Conservation (phyloP, 1,140 invertebrate genomes). For the Paralvinella palmiformis region DNA sequence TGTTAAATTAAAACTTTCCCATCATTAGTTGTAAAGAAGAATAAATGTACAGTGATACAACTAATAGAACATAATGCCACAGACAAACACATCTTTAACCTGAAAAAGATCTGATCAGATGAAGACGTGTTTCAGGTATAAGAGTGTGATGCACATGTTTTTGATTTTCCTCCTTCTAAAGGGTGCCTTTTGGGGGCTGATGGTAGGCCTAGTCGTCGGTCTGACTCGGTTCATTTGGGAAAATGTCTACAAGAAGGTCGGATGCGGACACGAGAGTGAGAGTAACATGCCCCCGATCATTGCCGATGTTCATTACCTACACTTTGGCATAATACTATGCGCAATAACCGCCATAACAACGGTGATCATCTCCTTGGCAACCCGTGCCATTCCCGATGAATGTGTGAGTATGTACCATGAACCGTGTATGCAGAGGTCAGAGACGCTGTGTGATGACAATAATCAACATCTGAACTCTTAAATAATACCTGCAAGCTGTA, state of each 20-base stretch:
- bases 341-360: slow-evolving; percentile 34
- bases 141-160: no score
- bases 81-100: no score
- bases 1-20: no score
- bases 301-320: slow-evolving; percentile 47
- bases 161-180: slow-evolving; percentile 27
- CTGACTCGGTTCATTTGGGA: slow-evolving; percentile 47
- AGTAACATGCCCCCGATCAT: slow-evolving; percentile 39
- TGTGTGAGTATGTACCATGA: slow-evolving; percentile 43
- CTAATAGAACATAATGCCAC: no score
- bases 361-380: slow-evolving; percentile 42
- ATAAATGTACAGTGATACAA: no score
- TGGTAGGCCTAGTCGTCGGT: slow-evolving; percentile 42
- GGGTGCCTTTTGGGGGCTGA: slow-evolving; percentile 52
- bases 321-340: slow-evolving; percentile 50
- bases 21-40: no score
- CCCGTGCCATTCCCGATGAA: slow-evolving; percentile 38
- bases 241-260: slow-evolving; percentile 38
- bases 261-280: slow-evolving; percentile 44
- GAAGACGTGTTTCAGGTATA: no score
- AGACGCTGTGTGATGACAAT: no score
- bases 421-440: no score
- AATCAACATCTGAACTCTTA: no score
- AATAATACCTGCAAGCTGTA: no score
- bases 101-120: no score